Conservation (phyloP, 2,797 vertebrate species). For the Bradypodion pumilum region DNA sequence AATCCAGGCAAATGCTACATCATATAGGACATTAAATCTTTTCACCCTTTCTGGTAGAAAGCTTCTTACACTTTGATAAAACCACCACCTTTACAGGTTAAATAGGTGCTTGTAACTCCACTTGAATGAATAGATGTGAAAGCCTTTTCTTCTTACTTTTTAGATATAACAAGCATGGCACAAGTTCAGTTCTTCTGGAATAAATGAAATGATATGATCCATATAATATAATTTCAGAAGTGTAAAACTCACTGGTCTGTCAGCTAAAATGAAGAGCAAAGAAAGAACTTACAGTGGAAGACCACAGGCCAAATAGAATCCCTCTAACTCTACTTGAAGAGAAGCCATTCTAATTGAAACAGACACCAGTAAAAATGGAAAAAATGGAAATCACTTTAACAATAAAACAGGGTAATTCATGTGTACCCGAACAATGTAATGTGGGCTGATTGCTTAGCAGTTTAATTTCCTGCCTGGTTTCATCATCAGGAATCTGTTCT, state of each 20-base stretch:
- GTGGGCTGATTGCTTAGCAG: conserved; percentile 12
- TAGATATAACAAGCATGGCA: conserved; percentile 60
- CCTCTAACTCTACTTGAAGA: conserved; percentile 49
- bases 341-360: conserved; percentile 52
- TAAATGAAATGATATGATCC: conserved; percentile 46
- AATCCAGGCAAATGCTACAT: background rate
- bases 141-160: conserved; percentile 66
- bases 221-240: conserved; percentile 58
- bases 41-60: conserved; percentile 58
- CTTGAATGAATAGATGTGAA: conserved; percentile 67
- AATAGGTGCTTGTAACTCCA: conserved; percentile 59
- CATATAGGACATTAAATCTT: conserved; percentile 44
- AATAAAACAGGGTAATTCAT: conserved; percentile 34
- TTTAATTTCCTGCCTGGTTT: conserved; percentile 40
- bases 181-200: conserved; percentile 50
- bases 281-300: conserved; percentile 34
- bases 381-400: conserved; percentile 35
- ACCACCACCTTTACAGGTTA: conserved; percentile 58
- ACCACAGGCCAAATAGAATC: conserved; percentile 36
- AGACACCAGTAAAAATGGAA: conserved; percentile 31
- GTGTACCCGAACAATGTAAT: conserved; percentile 23
- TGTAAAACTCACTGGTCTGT: conserved; percentile 54
- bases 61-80: conserved; percentile 54
- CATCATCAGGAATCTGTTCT: background rate
- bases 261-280: conserved; percentile 53